Percentiles rank a stretch among this genome's conserved stretches.
phyloP scores from a whole-genome alignment of 92 coral and sea anemone genomes.

The Siderastrea siderea region DNA sequence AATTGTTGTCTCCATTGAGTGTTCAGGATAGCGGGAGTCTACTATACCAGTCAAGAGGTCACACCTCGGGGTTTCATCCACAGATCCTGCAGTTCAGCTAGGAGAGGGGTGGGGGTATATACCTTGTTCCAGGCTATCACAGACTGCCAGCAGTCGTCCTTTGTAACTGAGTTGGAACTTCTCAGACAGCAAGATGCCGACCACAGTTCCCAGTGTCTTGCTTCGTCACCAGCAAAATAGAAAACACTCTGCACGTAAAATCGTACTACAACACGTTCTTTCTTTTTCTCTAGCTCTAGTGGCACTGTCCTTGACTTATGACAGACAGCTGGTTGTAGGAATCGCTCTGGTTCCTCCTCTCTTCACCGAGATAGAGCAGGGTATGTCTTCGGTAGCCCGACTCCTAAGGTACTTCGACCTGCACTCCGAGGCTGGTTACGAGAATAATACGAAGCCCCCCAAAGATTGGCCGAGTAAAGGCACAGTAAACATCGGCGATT shows the following conservation, averaged over 20 bases:
- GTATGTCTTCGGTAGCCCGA: conserved; percentile 43
- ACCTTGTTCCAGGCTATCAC: too few relatives aligned
- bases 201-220: too few relatives aligned
- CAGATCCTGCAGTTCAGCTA: too few relatives aligned
- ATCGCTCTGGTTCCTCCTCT: conserved; percentile 14
- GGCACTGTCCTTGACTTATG: conserved; percentile 36
- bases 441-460: conserved; percentile 54
- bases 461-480: conserved; percentile 62
- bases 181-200: too few relatives aligned
- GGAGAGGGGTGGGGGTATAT: too few relatives aligned
- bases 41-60: too few relatives aligned
- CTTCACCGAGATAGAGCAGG: conserved; percentile 16
- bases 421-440: conserved; percentile 60
- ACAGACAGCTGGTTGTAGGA: conserved; percentile 43
- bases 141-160: too few relatives aligned
- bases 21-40: too few relatives aligned
- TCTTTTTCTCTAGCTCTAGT: conserved; percentile 19
- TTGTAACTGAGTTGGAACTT: too few relatives aligned
- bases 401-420: conserved; percentile 41
- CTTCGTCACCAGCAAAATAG: background rate
- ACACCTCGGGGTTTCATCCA: too few relatives aligned
- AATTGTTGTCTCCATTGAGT: too few relatives aligned
- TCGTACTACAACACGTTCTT: background rate
- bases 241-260: background rate
- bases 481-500: conserved; percentile 9